Evolutionary conservation across 1,140 invertebrate species (phyloP).

Genomic region (Tenebrio molitor): DNA sequence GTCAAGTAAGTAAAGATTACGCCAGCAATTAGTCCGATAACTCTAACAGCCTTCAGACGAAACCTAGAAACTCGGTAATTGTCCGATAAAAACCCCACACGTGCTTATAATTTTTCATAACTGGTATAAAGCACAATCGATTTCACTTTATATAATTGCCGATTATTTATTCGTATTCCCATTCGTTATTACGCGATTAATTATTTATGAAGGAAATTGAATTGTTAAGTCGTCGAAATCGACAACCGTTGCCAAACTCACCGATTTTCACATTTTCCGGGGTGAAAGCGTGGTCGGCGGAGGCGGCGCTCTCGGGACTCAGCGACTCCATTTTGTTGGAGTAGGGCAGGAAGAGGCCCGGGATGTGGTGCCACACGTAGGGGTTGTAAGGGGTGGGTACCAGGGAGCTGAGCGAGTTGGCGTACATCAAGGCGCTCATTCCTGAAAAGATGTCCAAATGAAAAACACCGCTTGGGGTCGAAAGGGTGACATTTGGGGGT

Average conservation of each 20-base stretch:
- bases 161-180: slow-evolving; percentile 21
- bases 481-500: too few relatives aligned
- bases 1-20: slow-evolving; percentile 19
- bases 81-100: neutral
- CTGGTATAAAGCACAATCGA: slow-evolving; percentile 16
- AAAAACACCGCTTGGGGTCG: slow-evolving; percentile 12
- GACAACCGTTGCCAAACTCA: slow-evolving; percentile 51
- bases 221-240: slow-evolving; percentile 9
- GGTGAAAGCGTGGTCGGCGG: slow-evolving; percentile 60
- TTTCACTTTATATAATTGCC: slow-evolving; percentile 36
- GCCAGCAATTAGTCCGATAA: slow-evolving; percentile 7
- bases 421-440: slow-evolving; percentile 66
- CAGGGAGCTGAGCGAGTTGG: slow-evolving; percentile 63
- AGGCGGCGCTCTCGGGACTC: slow-evolving; percentile 64
- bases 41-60: slow-evolving; percentile 19
- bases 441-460: slow-evolving; percentile 57
- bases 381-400: slow-evolving; percentile 64
- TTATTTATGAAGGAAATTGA: slow-evolving; percentile 6
- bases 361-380: slow-evolving; percentile 67
- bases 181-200: slow-evolving; percentile 16
- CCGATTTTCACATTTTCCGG: slow-evolving; percentile 65
- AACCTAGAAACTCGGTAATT: slow-evolving; percentile 1
- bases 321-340: slow-evolving; percentile 62
- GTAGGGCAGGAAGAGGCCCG: slow-evolving; percentile 64
- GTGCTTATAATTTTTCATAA: neutral